Evolutionary conservation across 2,113 vertebrate species (phyloP).

Genomic region (Lanius ludovicianus): DNA sequence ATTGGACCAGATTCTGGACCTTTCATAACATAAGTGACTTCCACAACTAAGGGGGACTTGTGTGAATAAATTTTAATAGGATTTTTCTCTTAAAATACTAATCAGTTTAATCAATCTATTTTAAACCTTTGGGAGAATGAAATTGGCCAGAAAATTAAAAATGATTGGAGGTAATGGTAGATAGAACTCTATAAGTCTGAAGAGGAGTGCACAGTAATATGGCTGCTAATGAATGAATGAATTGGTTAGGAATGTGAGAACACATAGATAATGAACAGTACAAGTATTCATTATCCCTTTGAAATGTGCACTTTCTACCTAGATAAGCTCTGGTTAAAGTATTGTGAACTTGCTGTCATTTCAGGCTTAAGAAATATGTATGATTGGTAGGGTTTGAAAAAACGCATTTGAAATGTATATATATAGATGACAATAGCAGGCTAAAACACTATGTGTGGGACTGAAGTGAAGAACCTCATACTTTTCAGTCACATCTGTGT

Average conservation of each 20-base stretch:
- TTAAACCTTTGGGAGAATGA: neutral
- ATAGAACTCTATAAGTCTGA: neutral
- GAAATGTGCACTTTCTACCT: neutral
- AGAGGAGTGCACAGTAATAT: neutral
- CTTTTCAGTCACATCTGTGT: neutral
- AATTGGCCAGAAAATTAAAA: neutral
- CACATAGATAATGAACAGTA: neutral
- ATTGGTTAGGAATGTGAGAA: neutral
- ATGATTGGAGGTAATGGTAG: neutral
- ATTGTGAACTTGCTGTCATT: neutral
- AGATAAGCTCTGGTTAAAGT: neutral
- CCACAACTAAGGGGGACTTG: neutral
- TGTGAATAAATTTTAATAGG: neutral
- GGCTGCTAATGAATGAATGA: neutral
- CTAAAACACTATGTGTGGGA: neutral
- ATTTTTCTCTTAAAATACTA: neutral
- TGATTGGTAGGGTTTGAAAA: neutral
- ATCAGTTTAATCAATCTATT: neutral
- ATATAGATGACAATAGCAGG: neutral
- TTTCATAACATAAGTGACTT: neutral
- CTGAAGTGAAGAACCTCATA: neutral
- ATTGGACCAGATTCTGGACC: neutral
- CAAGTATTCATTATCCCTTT: neutral
- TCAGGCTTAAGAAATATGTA: fast-evolving
- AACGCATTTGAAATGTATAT: neutral